Evolutionary conservation across 2,888 invertebrate genomes (phyloP), one percentile per base, ranked within the genome.

Genomic region (Tenthredo notha): DNA sequence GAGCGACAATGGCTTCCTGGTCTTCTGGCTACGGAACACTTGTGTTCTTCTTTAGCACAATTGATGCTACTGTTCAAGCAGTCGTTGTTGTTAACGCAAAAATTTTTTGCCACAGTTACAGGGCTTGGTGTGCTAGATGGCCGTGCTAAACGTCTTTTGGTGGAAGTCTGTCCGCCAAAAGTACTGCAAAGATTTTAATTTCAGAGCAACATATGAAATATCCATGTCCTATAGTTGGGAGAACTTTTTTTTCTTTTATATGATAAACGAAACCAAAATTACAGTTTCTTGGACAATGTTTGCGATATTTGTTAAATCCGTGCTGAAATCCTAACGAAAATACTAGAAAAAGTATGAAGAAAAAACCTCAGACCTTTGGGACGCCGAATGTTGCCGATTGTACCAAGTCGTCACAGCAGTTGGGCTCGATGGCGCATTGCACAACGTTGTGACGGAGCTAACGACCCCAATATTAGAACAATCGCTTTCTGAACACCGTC

Each of bases 381-480:
- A 85, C 7, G 85, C 61, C 6, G 85, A 85, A 74, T 82, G 82
- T 37, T 85, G 87, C n/a, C 86, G 87, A 85, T 88, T 89, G 85
- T 89, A 88, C 90, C 89, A 90, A 43, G 89, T 86, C 29, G 87
- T 87, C 12, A 87, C 84, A n/a, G 88, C 85, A n/a, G 86, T 85
- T 3, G 88, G 86, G 25, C 85, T 87, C 9, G 85, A 86, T n/a
- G 85, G 54, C 50, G 84, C 86, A 61, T 88, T 86, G 74, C 85
- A 87, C 83, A 83, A 70, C 65, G 86, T 82, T 54, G 87, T 86
- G 37, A 85, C 86, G 7, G 85, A 85, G 58, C 84, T 84, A 10
- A 85, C 74, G 33, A 85, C 50, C n/a, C 85, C 85, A n/a, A 88
- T 84, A 37, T 86, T 86, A 1, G 85, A 84, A 15, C 84, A 85